A percentile compares a stretch with the other conserved stretches of the same genome.
Evolutionary conservation across 2,113 vertebrate genomes (phyloP).

Genomic region (Apodemus speciosus): DNA sequence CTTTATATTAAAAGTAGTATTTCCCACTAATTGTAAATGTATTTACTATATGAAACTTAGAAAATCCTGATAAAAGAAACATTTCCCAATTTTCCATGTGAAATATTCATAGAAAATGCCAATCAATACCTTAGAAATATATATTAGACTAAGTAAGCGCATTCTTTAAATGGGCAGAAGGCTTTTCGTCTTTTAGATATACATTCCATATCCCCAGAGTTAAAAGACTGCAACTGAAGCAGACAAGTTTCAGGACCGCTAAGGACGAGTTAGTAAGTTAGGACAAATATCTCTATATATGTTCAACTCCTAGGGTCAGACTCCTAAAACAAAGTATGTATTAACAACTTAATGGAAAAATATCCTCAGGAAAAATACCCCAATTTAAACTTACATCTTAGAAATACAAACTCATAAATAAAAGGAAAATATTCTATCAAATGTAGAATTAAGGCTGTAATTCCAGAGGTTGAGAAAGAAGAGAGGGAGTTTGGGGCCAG

Average conservation of each 20-base stretch:
- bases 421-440: not conserved
- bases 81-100: not conserved
- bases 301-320: not conserved
- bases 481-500: not conserved
- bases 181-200: not conserved
- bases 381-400: not conserved
- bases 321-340: not conserved
- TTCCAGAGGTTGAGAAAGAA: not conserved
- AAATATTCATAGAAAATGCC: not conserved
- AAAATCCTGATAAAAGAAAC: slow-evolving; percentile 50
- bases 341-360: not conserved
- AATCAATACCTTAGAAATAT: not conserved
- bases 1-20: slow-evolving; percentile 20
- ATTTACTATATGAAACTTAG: slow-evolving; percentile 13
- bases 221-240: not conserved
- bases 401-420: not conserved
- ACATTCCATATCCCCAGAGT: not conserved
- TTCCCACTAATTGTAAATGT: slow-evolving; percentile 11
- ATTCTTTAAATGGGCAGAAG: not conserved
- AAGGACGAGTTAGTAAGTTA: not conserved
- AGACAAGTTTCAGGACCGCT: not conserved
- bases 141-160: not conserved
- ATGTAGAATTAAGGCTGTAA: not conserved
- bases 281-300: not conserved
- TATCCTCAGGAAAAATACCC: not conserved